phyloP scores from a whole-genome alignment of 1,140 invertebrate genomes.

The Ceratina japonica region DNA sequence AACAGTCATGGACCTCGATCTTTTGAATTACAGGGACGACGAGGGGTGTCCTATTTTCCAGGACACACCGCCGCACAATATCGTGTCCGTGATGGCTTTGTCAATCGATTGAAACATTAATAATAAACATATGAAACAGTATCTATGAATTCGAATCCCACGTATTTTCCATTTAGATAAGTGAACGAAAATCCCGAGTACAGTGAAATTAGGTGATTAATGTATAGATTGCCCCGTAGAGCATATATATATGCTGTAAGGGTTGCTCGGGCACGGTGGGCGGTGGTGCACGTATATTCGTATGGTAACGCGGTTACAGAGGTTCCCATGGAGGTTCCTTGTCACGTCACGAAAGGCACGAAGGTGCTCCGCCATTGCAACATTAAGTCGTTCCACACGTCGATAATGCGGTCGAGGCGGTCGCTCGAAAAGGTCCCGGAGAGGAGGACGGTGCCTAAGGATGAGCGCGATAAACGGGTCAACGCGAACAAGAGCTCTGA shows the following conservation, averaged over 20 bases:
- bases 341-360: too few species aligned
- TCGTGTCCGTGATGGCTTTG: constrained; percentile 51
- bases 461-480: too few species aligned
- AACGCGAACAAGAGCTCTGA: too few species aligned
- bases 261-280: too few species aligned
- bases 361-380: not conserved
- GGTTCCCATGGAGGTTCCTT: not conserved
- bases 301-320: constrained; percentile 1
- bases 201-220: not conserved
- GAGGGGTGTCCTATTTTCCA: constrained; percentile 37
- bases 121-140: too few species aligned
- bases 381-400: not conserved
- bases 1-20: constrained; percentile 49
- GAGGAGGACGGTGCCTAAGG: too few species aligned
- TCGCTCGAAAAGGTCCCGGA: constrained; percentile 37
- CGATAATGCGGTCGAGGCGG: constrained; percentile 62
- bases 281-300: too few species aligned
- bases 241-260: too few species aligned
- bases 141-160: too few species aligned
- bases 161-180: too few species aligned
- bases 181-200: too few species aligned
- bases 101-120: not conserved
- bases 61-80: constrained; percentile 43
- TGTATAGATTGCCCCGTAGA: too few species aligned
- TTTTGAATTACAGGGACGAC: constrained; percentile 41